Evolutionary conservation across 1,140 invertebrate genomes (phyloP).

Genomic region (Lordiphosa collinella): DNA sequence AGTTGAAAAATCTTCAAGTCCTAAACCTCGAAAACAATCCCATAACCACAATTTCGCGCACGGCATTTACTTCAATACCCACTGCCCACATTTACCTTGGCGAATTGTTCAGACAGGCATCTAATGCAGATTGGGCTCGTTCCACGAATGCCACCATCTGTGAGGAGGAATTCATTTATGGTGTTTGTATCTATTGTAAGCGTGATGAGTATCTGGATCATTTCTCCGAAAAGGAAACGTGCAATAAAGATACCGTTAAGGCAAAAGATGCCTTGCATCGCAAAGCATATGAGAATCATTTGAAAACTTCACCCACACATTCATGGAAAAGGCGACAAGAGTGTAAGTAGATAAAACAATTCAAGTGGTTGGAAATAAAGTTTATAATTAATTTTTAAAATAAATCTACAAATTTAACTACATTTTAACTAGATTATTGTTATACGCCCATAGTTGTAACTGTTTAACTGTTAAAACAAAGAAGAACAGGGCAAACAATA

Average conservation of each 20-base stretch:
- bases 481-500: too few species aligned
- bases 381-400: too few species aligned
- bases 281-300: slow-evolving; percentile 41
- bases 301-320: slow-evolving; percentile 8
- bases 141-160: slow-evolving; percentile 60
- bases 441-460: too few species aligned
- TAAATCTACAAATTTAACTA: too few species aligned
- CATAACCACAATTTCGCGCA: slow-evolving; percentile 57
- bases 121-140: slow-evolving; percentile 40
- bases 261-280: slow-evolving; percentile 43
- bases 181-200: slow-evolving; percentile 61
- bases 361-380: too few species aligned
- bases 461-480: too few species aligned
- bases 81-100: slow-evolving; percentile 60
- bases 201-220: slow-evolving; percentile 60
- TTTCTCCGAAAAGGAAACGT: slow-evolving; percentile 55
- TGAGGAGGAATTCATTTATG: slow-evolving; percentile 56
- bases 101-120: slow-evolving; percentile 21
- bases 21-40: slow-evolving; percentile 63
- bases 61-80: slow-evolving; percentile 40
- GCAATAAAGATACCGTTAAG: slow-evolving; percentile 51
- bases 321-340: slow-evolving; percentile 16
- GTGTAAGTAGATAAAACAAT: slow-evolving; percentile 36
- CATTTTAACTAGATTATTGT: too few species aligned
- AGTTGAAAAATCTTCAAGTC: slow-evolving; percentile 45